Percentiles rank a stretch among this genome's conserved stretches.
Conservation (phyloP, 92 coral and sea anemone species). For the Hydrozoanthus gracilis region DNA sequence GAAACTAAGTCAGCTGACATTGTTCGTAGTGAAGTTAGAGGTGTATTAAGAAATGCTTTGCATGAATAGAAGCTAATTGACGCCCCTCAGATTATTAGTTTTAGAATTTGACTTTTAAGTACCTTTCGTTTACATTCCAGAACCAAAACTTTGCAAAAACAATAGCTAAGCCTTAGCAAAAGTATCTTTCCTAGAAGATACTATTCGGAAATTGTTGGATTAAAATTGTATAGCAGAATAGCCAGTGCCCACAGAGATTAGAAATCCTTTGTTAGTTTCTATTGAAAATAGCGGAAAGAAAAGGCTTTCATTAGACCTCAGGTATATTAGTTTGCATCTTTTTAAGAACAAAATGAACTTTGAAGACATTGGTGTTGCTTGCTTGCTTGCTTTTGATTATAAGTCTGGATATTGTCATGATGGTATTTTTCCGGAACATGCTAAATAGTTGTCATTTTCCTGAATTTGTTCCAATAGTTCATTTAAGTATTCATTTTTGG, state of each 20-base stretch:
- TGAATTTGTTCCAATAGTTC: conserved; percentile 31
- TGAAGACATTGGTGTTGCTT: conserved; percentile 33
- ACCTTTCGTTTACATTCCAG: not conserved
- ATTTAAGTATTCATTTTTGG: conserved; percentile 31
- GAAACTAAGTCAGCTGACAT: too few relatives aligned
- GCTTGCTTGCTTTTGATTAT: conserved; percentile 49
- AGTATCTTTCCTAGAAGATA: not conserved
- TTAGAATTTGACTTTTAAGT: not conserved
- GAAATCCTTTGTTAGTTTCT: conserved; percentile 28
- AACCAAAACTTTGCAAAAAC: not conserved
- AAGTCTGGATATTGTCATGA: conserved; percentile 54
- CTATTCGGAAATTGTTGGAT: not conserved
- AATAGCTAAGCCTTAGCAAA: conserved; percentile 10
- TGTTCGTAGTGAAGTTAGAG: too few relatives aligned
- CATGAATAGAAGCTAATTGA: not conserved
- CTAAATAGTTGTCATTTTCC: conserved; percentile 36
- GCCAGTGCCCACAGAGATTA: conserved; percentile 22
- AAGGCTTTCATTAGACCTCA: conserved; percentile 51
- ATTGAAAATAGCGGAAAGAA: conserved; percentile 43
- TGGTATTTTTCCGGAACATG: conserved; percentile 28
- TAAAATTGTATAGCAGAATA: not conserved
- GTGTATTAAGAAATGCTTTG: too few relatives aligned
- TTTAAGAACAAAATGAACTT: conserved; percentile 48
- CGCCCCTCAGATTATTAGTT: not conserved
- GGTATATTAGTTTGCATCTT: conserved; percentile 54